phyloP scores from a whole-genome alignment of 2,113 vertebrate genomes.

The Labeo rohita region DNA sequence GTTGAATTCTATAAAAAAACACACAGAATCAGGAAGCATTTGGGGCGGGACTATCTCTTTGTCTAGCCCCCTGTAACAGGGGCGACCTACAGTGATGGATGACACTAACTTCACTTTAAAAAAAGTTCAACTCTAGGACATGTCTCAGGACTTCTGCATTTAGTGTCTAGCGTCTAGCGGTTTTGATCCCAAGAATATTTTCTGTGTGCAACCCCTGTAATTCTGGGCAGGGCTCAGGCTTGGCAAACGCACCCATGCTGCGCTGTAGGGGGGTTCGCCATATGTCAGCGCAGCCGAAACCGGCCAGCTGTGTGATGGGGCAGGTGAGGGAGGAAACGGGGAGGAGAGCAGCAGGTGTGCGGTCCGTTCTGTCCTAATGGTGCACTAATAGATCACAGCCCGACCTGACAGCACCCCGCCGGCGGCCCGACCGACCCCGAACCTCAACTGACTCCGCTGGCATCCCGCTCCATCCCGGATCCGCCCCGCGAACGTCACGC shows the following conservation, averaged over 20 bases:
- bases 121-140: background rate
- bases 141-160: background rate
- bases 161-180: background rate
- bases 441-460: background rate
- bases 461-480: background rate
- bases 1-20: background rate
- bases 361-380: conserved; percentile 66
- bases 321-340: conserved; percentile 6
- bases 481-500: background rate
- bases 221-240: conserved; percentile 14
- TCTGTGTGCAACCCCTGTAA: background rate
- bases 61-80: too few species aligned
- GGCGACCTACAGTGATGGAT: background rate
- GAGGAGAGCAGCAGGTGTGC: conserved; percentile 56
- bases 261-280: conserved; percentile 28
- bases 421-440: background rate
- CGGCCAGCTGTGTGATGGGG: conserved; percentile 43
- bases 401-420: conserved; percentile 22
- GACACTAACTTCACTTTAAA: background rate
- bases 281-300: conserved; percentile 40
- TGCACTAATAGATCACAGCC: conserved; percentile 61
- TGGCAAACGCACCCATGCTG: background rate
- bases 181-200: background rate
- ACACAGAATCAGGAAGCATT: background rate
- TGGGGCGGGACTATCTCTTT: background rate